Conservation (phyloP, 1,140 invertebrate species). For the Habropoda laboriosa region DNA sequence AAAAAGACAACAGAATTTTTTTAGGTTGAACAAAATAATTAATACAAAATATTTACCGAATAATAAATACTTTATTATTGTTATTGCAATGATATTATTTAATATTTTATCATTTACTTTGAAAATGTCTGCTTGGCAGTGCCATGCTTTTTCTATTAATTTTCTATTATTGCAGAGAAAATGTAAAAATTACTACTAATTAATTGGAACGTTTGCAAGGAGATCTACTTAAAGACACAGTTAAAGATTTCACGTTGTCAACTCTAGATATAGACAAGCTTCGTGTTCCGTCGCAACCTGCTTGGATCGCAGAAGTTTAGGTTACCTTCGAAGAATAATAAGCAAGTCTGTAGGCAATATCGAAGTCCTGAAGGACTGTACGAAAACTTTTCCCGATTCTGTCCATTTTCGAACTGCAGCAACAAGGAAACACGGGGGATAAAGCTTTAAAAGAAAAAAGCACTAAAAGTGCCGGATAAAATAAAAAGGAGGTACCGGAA, state of each 20-base stretch:
- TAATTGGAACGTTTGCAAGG: not conserved
- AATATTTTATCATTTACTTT: no score
- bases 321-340: conserved; percentile 37
- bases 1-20: no score
- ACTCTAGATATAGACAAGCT: not conserved
- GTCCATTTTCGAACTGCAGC: conserved; percentile 11
- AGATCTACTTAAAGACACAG: not conserved
- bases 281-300: not conserved
- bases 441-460: not conserved
- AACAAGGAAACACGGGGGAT: not conserved
- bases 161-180: not conserved
- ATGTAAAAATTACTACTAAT: no score
- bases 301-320: not conserved
- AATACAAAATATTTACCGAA: no score
- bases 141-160: no score
- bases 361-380: conserved; percentile 22
- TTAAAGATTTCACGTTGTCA: not conserved
- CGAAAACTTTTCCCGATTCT: conserved; percentile 32
- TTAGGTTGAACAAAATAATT: no score
- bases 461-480: not conserved
- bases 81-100: no score
- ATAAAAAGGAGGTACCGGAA: not conserved
- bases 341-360: conserved; percentile 22
- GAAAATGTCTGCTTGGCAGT: no score
- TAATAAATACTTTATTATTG: no score